Evolutionary conservation across 2,888 invertebrate genomes (phyloP).

Genomic region (Hybos culiciformis): DNA sequence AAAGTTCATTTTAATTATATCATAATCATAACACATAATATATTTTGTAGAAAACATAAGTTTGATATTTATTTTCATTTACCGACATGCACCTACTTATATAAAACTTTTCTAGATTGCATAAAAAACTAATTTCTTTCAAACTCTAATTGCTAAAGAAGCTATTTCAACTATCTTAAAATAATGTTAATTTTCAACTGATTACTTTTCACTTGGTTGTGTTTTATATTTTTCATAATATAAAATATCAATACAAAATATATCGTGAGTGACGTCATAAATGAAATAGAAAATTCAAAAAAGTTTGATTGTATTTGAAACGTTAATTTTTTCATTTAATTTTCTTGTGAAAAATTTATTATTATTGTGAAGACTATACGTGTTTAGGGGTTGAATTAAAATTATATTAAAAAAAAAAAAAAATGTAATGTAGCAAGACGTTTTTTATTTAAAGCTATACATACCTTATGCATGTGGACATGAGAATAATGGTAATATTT

Average conservation of each 20-base stretch:
- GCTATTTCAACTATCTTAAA: too few relatives aligned
- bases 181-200: too few relatives aligned
- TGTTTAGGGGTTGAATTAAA: too few relatives aligned
- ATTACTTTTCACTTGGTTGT: neutral
- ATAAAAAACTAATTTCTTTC: too few relatives aligned
- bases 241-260: conserved; percentile 4
- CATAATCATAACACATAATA: too few relatives aligned
- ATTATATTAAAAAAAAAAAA: neutral
- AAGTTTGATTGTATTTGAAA: conserved; percentile 14
- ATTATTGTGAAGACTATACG: too few relatives aligned
- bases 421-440: neutral
- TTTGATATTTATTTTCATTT: neutral
- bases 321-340: conserved; percentile 10
- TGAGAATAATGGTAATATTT: too few relatives aligned
- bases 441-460: too few relatives aligned
- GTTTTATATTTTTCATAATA: neutral
- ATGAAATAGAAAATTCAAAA: conserved; percentile 14
- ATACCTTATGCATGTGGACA: conserved; percentile 12
- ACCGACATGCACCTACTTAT: too few relatives aligned
- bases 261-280: conserved; percentile 15
- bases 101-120: too few relatives aligned
- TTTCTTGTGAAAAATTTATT: neutral
- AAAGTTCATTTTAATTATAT: too few relatives aligned
- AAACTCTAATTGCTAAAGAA: too few relatives aligned
- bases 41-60: neutral